Evolutionary conservation across 1,140 invertebrate genomes (phyloP), one percentile per base, ranked within the genome.

Genomic region (Drosophila repletoides): DNA sequence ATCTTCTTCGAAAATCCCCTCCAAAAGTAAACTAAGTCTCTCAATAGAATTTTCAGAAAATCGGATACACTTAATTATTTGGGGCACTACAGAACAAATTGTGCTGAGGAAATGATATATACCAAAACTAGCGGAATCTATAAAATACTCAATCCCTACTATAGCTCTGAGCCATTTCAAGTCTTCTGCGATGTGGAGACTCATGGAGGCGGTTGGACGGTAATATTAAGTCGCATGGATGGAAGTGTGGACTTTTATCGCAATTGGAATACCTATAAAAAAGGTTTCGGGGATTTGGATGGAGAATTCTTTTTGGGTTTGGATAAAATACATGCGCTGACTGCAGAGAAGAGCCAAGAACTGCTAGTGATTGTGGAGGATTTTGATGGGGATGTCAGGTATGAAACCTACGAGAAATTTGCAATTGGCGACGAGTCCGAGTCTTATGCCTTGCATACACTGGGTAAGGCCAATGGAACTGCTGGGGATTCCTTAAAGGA

Each of bases 261-360:
- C 46, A 89, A 90, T 29, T 94, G 93, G 93, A 60, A 80, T 0
- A 93, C 94, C 21, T 94, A 94, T 63, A 93, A 92, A 45, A 79
- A 92, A 31, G 93, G 93, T 2, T 94, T 94, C 68, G 93, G 93
- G 0, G 93, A 93, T 61, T 61, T 93, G 10, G 91, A 91, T 12
- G 91, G 92, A 1, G 93, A 94, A 72, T 93, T 93, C 68, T 94
- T 93, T 92, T 67, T 93, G 0, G 93, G 93, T 5, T 72, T 93
- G 43, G 92, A 93, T 9, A 93, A 93, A 64, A 80, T 93, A 0
- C 90, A 92, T 65, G 90, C 88, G 34, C 65, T 93, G 5, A 93
- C 92, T 2, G 91, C 90, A 40, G 90, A 92, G 58, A 90, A 91
- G 70, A 86, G 92, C 29, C 93, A 93, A 41, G 92, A 93, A 40